A percentile compares a stretch with the other conserved stretches of the same genome.
Evolutionary conservation across 2,797 vertebrate species (phyloP).

Genomic region (Pseudochirops cupreus): DNA sequence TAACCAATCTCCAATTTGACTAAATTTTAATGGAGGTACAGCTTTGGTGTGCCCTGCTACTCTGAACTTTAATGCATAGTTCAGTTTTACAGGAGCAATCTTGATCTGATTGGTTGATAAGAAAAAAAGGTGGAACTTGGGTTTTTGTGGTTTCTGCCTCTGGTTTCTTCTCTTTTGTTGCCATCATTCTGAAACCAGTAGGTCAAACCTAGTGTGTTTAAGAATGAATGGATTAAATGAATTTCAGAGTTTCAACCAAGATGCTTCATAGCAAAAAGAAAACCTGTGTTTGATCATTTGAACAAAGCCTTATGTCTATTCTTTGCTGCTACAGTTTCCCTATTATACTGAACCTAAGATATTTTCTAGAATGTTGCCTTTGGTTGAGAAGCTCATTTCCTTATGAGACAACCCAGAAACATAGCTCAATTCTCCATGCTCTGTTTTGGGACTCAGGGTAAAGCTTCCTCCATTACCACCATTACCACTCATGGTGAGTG

Average conservation of each 20-base stretch:
- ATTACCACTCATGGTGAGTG: background rate
- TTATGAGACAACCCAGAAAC: background rate
- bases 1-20: conserved; percentile 98
- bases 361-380: background rate
- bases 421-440: background rate
- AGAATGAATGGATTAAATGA: conserved; percentile 58
- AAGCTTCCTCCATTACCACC: background rate
- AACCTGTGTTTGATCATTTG: conserved; percentile 15
- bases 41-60: conserved; percentile 98
- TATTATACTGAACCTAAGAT: background rate
- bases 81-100: conserved; percentile 96
- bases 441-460: background rate
- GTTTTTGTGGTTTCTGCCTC: conserved; percentile 95
- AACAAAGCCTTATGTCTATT: background rate
- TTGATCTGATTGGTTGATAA: conserved; percentile 97
- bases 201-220: conserved; percentile 60
- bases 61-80: conserved; percentile 98
- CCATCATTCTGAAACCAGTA: conserved; percentile 88
- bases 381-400: background rate
- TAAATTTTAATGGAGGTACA: conserved; percentile 98
- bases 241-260: conserved; percentile 52
- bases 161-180: conserved; percentile 99
- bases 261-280: conserved; percentile 53
- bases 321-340: accelerated
- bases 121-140: conserved; percentile 93